A percentile compares a stretch with the other conserved stretches of the same genome.
Conservation (phyloP, 2,113 vertebrate genomes). For the Pteronura brasiliensis region DNA sequence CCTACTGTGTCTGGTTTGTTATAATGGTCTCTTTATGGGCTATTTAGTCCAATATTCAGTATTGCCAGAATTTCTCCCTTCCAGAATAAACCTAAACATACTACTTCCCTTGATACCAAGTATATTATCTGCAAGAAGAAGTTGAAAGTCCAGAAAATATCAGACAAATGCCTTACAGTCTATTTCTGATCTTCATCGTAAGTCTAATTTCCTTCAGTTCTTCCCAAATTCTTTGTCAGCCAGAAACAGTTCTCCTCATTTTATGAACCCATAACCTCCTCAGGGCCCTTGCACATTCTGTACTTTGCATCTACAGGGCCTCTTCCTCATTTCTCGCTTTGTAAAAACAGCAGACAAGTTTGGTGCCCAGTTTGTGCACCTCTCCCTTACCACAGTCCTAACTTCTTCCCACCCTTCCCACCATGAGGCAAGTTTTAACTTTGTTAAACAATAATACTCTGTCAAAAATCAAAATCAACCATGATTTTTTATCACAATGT, state of each 20-base stretch:
- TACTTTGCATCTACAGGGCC: accelerated
- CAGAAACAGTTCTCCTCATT: background rate
- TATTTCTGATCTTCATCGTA: background rate
- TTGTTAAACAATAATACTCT: background rate
- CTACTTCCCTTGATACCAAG: background rate
- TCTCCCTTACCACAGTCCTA: background rate
- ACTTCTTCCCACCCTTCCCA: background rate
- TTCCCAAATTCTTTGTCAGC: background rate
- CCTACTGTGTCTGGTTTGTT: background rate
- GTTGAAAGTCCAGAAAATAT: background rate
- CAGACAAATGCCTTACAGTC: background rate
- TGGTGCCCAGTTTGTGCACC: accelerated
- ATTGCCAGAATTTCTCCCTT: background rate
- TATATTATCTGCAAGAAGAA: background rate
- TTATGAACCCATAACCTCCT: background rate
- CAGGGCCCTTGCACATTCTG: background rate
- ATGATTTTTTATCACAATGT: background rate
- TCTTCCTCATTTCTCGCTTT: background rate
- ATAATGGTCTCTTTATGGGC: background rate
- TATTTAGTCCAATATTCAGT: background rate
- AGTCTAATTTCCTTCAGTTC: background rate
- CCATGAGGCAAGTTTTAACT: background rate
- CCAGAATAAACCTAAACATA: background rate
- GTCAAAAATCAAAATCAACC: background rate
- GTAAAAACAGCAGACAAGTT: background rate